Conservation (phyloP, 2,113 vertebrate genomes). For the Laticauda colubrina region DNA sequence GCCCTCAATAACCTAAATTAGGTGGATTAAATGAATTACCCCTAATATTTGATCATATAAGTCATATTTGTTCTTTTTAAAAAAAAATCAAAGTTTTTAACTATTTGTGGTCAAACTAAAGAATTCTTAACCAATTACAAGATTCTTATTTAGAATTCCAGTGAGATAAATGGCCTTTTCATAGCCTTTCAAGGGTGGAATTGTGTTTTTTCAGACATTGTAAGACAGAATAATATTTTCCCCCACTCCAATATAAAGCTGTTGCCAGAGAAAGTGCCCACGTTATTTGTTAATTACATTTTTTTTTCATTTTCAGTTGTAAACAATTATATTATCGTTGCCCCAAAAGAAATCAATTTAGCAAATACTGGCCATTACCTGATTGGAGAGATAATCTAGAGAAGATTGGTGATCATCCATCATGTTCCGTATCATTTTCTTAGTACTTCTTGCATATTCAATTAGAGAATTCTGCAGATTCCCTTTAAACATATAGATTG, state of each 20-base stretch:
- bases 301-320: background rate
- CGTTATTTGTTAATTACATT: background rate
- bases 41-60: background rate
- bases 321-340: background rate
- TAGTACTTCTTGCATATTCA: slow-evolving; percentile 83
- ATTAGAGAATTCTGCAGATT: slow-evolving; percentile 86
- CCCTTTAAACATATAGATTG: slow-evolving; percentile 68
- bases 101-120: background rate
- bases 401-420: slow-evolving; percentile 88
- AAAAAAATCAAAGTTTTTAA: background rate
- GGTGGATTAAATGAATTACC: background rate
- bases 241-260: background rate
- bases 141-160: background rate
- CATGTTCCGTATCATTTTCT: slow-evolving; percentile 85
- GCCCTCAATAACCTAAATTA: background rate
- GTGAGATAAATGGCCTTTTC: background rate
- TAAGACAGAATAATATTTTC: background rate
- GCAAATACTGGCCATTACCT: slow-evolving; percentile 68
- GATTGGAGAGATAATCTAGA: slow-evolving; percentile 83
- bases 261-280: background rate
- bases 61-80: background rate
- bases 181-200: background rate
- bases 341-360: background rate
- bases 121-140: background rate
- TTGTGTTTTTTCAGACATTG: background rate